Percentiles rank a stretch among this genome's conserved stretches.
Conservation (phyloP, 2,113 vertebrate species). For the Barnardius zonarius region DNA sequence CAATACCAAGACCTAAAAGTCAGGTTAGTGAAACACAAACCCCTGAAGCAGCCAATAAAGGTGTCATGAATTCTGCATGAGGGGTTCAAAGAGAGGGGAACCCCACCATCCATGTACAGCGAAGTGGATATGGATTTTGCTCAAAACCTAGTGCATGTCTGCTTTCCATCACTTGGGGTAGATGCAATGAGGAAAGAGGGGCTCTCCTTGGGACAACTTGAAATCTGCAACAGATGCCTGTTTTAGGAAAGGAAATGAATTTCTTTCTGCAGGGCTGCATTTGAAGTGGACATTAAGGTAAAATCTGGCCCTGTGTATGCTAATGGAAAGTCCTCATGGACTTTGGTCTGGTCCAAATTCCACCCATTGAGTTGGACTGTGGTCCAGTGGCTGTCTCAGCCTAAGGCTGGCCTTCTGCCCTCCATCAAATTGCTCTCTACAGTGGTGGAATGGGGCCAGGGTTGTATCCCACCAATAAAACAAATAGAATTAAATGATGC, state of each 20-base stretch:
- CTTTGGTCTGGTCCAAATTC: background rate
- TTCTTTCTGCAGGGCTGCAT: background rate
- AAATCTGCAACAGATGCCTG: background rate
- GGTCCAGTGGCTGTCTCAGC: background rate
- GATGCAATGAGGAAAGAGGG: background rate
- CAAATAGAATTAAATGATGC: conserved; percentile 48
- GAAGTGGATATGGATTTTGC: background rate
- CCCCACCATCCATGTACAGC: background rate
- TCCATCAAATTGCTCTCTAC: background rate
- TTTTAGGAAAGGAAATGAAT: background rate
- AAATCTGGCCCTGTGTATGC: background rate
- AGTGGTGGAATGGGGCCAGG: background rate
- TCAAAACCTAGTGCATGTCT: background rate
- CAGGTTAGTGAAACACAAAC: conserved; percentile 42
- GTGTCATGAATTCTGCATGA: background rate
- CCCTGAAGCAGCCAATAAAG: background rate
- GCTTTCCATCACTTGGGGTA: background rate
- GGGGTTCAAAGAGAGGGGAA: background rate
- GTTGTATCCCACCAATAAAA: conserved; percentile 27
- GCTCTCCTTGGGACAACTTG: background rate
- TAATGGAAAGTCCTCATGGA: background rate
- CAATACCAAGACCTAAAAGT: conserved; percentile 39
- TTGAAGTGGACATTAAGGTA: background rate
- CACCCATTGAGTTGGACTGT: background rate
- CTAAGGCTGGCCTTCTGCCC: background rate